These are phyloP conservation scores for Pseudochirops cupreus DNA, from an alignment of 2,797 vertebrate genomes.

Conservation along the genomic window DNA sequence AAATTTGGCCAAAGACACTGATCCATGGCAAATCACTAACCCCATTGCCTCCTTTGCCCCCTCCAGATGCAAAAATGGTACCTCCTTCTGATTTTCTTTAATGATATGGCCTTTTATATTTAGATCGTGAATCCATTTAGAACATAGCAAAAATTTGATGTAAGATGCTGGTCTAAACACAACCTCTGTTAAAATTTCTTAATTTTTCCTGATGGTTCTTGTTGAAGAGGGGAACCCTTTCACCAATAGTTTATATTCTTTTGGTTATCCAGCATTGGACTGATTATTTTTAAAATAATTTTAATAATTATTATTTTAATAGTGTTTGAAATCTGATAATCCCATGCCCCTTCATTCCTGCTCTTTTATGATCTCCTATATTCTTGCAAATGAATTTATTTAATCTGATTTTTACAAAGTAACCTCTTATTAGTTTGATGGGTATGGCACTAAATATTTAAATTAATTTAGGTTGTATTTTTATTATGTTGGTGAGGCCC, in stretches of 20 bases:
- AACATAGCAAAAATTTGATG: background rate
- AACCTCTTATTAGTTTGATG: background rate
- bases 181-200: background rate
- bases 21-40: too few species aligned
- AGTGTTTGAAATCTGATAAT: background rate
- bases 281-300: background rate
- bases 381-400: background rate
- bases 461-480: background rate
- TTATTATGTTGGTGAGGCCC: background rate
- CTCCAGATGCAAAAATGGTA: too few species aligned
- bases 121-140: background rate
- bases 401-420: background rate
- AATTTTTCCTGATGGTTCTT: background rate
- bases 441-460: background rate
- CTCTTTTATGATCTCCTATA: background rate
- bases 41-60: too few species aligned
- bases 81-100: background rate
- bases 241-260: background rate
- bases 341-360: background rate
- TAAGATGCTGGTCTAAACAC: background rate
- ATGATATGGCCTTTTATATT: background rate
- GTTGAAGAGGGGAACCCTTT: background rate
- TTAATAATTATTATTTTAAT: background rate
- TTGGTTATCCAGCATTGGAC: background rate
- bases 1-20: too few species aligned